Evolutionary conservation across 2,113 vertebrate species (phyloP).

Genomic region (Telmatochromis sp.): DNA sequence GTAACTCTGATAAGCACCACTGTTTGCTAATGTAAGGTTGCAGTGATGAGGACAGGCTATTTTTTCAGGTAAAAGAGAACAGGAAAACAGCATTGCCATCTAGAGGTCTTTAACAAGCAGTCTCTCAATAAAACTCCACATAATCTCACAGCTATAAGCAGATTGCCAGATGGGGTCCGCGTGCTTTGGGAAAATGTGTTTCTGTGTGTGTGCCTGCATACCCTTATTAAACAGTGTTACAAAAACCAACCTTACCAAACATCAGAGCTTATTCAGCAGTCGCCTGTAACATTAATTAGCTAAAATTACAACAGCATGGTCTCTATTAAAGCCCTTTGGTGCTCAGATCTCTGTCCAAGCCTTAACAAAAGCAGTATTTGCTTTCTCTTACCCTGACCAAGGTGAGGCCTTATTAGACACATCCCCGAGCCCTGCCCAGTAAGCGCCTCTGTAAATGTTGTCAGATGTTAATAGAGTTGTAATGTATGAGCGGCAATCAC

Average conservation of each 20-base stretch:
- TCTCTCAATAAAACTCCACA: not conserved
- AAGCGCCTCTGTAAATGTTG: slow-evolving; percentile 48
- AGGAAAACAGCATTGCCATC: slow-evolving; percentile 14
- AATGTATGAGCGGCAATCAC: not conserved
- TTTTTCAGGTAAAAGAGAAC: not conserved
- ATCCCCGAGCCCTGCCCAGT: not conserved
- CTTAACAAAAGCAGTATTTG: slow-evolving; percentile 12
- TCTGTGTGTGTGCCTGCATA: not conserved
- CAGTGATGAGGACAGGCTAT: not conserved
- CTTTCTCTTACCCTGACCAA: not conserved
- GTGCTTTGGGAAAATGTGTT: not conserved
- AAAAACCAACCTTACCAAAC: slow-evolving; percentile 13
- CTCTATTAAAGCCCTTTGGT: not conserved
- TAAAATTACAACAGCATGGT: slow-evolving; percentile 42
- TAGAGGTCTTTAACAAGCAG: slow-evolving; percentile 8
- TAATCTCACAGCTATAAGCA: not conserved
- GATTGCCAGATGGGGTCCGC: slow-evolving; percentile 12
- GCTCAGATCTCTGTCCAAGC: slow-evolving; percentile 56
- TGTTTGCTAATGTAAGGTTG: not conserved
- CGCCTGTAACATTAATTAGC: slow-evolving; percentile 40
- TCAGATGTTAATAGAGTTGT: slow-evolving; percentile 55
- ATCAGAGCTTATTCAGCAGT: slow-evolving; percentile 38
- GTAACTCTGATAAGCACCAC: not conserved
- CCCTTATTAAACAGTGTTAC: slow-evolving; percentile 32
- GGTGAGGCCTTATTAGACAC: slow-evolving; percentile 1